Evolutionary conservation across 2,113 vertebrate species (phyloP).

Genomic region (Ramphastos sulfuratus): DNA sequence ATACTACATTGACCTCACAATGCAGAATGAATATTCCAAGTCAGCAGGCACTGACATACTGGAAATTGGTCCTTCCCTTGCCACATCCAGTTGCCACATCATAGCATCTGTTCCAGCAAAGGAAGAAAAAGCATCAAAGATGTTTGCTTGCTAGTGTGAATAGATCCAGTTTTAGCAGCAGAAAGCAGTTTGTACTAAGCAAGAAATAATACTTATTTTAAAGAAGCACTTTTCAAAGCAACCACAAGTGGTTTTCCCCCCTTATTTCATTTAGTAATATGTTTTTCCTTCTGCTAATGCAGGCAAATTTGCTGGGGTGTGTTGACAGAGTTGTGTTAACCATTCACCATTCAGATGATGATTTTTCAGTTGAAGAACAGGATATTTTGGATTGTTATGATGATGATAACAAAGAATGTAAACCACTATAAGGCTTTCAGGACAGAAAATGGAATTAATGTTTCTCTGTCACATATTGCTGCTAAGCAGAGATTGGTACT

Average conservation of each 20-base stretch:
- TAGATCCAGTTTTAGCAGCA: background rate
- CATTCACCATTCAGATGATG: background rate
- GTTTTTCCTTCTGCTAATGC: background rate
- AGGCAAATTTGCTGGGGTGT: background rate
- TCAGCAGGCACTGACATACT: background rate
- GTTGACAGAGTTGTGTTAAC: background rate
- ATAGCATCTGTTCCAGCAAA: background rate
- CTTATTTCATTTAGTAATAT: background rate
- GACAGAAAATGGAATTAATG: background rate
- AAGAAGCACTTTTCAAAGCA: background rate
- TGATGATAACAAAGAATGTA: background rate
- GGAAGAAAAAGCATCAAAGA: background rate
- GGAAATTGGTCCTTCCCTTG: background rate
- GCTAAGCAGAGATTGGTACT: background rate
- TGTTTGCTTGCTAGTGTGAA: background rate
- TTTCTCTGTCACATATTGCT: background rate
- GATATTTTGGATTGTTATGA: background rate
- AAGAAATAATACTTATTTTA: background rate
- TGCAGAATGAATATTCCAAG: background rate
- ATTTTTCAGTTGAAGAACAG: slow-evolving; percentile 3
- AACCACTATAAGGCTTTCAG: background rate
- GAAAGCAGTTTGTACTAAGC: background rate
- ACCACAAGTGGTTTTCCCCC: too few relatives aligned
- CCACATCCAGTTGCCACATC: background rate
- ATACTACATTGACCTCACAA: background rate